A percentile compares a stretch with the other conserved stretches of the same genome.
These are phyloP conservation scores for Corythornis cristatus DNA, from an alignment of 2,113 vertebrate genomes.

Conservation along the genomic window DNA sequence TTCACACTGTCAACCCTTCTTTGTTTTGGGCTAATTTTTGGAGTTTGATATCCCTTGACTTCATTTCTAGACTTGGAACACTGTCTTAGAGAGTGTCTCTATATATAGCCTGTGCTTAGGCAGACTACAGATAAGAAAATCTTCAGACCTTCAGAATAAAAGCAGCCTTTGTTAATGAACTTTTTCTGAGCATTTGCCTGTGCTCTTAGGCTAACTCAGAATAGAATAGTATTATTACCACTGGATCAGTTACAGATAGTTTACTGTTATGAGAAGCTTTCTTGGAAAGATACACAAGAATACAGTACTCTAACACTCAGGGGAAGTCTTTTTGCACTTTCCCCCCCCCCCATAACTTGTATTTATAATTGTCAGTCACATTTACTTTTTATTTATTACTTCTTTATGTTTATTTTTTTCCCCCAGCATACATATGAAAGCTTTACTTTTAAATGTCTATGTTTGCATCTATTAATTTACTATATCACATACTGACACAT, in stretches of 20 bases:
- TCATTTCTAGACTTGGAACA: not conserved
- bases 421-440: not conserved
- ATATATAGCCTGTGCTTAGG: not conserved
- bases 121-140: constrained; percentile 5
- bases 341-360: not conserved
- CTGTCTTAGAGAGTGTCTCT: not conserved
- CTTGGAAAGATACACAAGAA: not conserved
- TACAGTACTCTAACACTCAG: not conserved
- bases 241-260: not conserved
- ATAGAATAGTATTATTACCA: not conserved
- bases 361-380: not conserved
- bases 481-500: not conserved
- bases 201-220: not conserved
- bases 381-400: not conserved
- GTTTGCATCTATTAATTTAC: not conserved
- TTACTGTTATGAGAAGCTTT: not conserved
- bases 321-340: not conserved
- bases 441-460: not conserved
- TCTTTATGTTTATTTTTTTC: not conserved
- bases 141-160: constrained; percentile 8
- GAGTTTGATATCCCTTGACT: not conserved
- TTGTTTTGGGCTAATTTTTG: not conserved
- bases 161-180: constrained; percentile 35
- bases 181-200: not conserved
- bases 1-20: not conserved